Evolutionary conservation across 92 coral and sea anemone genomes (phyloP).

Genomic region (Anthopleura xanthogrammica): DNA sequence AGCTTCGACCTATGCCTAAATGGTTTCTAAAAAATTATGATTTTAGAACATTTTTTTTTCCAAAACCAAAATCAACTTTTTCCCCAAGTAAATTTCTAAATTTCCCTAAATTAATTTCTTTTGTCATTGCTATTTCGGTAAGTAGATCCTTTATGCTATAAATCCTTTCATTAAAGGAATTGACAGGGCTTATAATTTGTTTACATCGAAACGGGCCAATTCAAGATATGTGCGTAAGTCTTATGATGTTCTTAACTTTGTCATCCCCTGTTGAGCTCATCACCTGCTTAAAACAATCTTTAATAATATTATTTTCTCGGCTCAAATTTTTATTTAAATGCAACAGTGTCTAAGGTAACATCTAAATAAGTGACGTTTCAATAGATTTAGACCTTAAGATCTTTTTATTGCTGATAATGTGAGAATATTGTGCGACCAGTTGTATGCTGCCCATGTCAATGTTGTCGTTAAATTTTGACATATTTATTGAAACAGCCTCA

Average conservation of each 20-base stretch:
- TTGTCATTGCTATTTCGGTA: neutral
- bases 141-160: neutral
- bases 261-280: neutral
- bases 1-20: neutral
- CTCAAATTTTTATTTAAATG: neutral
- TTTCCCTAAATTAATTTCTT: neutral
- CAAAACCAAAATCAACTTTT: neutral
- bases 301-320: neutral
- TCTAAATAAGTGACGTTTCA: neutral
- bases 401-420: neutral
- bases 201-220: constrained; percentile 1
- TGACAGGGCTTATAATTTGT: neutral
- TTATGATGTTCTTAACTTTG: neutral
- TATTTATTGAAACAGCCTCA: constrained; percentile 22
- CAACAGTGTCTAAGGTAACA: neutral
- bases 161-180: neutral
- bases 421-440: neutral
- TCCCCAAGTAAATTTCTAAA: neutral
- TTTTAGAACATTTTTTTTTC: neutral
- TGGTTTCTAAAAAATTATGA: neutral
- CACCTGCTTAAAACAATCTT: neutral
- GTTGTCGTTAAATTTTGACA: constrained; percentile 1
- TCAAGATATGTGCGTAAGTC: neutral
- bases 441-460: neutral
- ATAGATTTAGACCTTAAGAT: neutral